Base-by-base conservation (phyloP, 1,140 invertebrate genomes). In the Argopecten irradians region DNA sequence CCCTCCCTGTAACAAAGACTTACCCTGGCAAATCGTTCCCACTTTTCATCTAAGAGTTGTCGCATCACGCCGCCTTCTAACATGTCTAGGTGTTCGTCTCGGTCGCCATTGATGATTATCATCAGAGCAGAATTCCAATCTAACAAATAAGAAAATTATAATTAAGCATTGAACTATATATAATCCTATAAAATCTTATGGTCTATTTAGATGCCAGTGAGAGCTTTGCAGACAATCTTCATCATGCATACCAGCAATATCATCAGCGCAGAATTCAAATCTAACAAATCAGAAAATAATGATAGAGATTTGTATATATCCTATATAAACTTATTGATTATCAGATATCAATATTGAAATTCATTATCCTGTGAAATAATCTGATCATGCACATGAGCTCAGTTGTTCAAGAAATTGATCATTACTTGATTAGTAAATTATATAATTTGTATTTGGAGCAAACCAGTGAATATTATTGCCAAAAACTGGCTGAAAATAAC, bases 111-210 rank as follows among this genome's bases (percentile, higher is more conserved):
- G 43, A 99, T 96, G 92, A 99, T 99, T 89, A 99, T 99, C 95
- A 99, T 99, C 34, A 99, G 96, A 0, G 99, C 99, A 0, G 99
- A 99, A 95, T 99, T 99, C 98, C 98, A 99, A 96, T 99, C 99
- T 99, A 96, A 96, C 93, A 89, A 84, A 28, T 46, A 55, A 89
- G 34, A 19, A 86, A 87, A 34, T 71, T 14, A 90, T 87, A 83
- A 36, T 32, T 46, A 86, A 28, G 2, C 33, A 35, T 28, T 41
- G 28, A 46, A 34, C 5, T 41, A 16, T 32, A 86, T 34, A 34
- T 35, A 8, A 28, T 16, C 82, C 34, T 1, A n/a, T 33, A 11
- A 34, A 82, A n/a, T n/a, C n/a, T n/a, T n/a, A n/a, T n/a, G n/a
- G n/a, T n/a, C n/a, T n/a, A n/a, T n/a, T n/a, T n/a, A 13, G n/a